Conservation (phyloP, 2,113 vertebrate genomes). For the Pagrus major region DNA sequence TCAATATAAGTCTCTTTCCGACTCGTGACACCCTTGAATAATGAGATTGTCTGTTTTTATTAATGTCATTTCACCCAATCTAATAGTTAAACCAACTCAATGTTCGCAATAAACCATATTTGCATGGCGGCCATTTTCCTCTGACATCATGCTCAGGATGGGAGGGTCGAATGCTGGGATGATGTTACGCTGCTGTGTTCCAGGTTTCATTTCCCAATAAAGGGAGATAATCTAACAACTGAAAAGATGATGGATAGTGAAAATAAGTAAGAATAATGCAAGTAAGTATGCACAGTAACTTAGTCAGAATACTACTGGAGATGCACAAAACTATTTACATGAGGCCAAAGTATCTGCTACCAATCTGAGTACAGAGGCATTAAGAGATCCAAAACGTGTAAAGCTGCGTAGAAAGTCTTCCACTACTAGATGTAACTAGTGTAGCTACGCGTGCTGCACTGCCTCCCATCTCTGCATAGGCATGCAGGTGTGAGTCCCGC, state of each 20-base stretch:
- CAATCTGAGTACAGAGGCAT: conserved; percentile 4
- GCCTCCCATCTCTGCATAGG: conserved; percentile 28
- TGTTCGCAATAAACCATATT: no score
- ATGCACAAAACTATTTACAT: conserved; percentile 23
- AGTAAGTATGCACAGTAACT: no score
- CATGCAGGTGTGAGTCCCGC: conserved; percentile 27
- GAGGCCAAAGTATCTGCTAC: background rate
- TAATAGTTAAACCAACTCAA: no score
- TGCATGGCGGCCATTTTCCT: no score
- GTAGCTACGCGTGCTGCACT: conserved; percentile 24
- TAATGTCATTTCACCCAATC: background rate
- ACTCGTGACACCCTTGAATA: background rate
- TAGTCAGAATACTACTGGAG: background rate
- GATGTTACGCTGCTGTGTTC: no score
- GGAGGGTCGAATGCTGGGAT: no score
- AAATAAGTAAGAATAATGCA: no score
- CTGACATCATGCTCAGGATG: no score
- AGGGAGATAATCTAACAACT: no score
- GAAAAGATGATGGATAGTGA: no score
- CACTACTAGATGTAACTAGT: background rate
- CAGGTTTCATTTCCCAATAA: no score
- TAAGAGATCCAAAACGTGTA: conserved; percentile 12
- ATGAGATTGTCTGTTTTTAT: background rate
- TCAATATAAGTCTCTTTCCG: background rate
- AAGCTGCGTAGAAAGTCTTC: conserved; percentile 8